Evolutionary conservation across 2,113 vertebrate genomes (phyloP).

Genomic region (Zingel zingel): DNA sequence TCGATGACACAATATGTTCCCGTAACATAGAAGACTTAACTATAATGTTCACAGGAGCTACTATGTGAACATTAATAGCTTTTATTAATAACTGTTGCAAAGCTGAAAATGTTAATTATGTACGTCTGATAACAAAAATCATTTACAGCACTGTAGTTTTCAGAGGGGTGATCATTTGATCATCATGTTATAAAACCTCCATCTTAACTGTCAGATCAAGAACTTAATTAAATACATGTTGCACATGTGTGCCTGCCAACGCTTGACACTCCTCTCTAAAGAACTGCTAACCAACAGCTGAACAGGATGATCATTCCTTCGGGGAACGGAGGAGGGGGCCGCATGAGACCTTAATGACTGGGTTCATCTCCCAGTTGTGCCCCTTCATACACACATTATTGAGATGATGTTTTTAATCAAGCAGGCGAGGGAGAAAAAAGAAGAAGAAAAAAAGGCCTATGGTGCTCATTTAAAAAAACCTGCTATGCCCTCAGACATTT

Average conservation of each 20-base stretch:
- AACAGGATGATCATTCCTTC: not conserved
- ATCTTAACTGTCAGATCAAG: not conserved
- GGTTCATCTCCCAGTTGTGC: not conserved
- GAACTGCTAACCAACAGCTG: not conserved
- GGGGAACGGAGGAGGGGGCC: not conserved
- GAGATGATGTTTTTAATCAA: constrained; percentile 27
- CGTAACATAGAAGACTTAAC: not conserved
- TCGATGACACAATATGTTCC: not conserved
- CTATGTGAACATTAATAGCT: not conserved
- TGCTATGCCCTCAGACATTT: not conserved
- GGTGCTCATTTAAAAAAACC: constrained; percentile 28
- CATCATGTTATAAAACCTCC: not conserved
- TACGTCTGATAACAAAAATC: not conserved
- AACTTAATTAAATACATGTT: not conserved
- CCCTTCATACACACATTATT: not conserved
- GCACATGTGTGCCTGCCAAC: not conserved
- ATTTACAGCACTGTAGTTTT: not conserved
- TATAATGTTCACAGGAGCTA: too few relatives aligned
- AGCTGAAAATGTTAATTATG: not conserved
- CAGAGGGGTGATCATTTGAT: not conserved
- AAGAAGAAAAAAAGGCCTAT: too few relatives aligned
- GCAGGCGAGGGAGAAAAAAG: not conserved
- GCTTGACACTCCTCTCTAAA: too few relatives aligned
- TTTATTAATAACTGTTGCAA: not conserved
- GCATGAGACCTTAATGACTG: not conserved